phyloP scores from a whole-genome alignment of 2,888 invertebrate species.

The Gandaritis pyraliata region DNA sequence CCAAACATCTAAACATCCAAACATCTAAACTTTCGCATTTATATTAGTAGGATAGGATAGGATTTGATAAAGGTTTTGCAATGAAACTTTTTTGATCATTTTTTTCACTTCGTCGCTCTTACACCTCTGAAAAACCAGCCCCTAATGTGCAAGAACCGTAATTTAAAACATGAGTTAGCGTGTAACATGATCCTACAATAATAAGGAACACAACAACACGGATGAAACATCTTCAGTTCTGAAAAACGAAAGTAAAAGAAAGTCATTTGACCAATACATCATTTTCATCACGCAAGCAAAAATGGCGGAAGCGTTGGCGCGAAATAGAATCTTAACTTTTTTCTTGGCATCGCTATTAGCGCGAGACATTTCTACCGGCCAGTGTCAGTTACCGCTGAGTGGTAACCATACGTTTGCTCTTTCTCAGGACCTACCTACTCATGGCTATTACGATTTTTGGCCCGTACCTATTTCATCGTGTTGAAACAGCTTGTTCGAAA shows the following conservation, averaged over 20 bases:
- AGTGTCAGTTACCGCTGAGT: slow-evolving; percentile 57
- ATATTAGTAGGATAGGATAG: too few relatives aligned
- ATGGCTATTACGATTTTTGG: too few relatives aligned
- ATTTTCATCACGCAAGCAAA: slow-evolving; percentile 80
- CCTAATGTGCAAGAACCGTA: neutral
- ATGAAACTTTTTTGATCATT: too few relatives aligned
- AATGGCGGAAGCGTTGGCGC: slow-evolving; percentile 78
- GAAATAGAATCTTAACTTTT: slow-evolving; percentile 80
- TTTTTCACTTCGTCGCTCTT: too few relatives aligned
- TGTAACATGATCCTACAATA: slow-evolving; percentile 37
- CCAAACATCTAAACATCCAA: too few relatives aligned
- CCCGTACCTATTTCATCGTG: too few relatives aligned
- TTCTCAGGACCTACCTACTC: neutral
- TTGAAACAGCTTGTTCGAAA: too few relatives aligned
- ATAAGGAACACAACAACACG: slow-evolving; percentile 57
- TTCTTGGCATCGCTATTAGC: slow-evolving; percentile 65
- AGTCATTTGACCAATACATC: slow-evolving; percentile 76
- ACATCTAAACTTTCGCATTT: too few relatives aligned
- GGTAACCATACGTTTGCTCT: slow-evolving; percentile 12
- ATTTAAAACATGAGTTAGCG: slow-evolving; percentile 12
- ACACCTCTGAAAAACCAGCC: too few relatives aligned
- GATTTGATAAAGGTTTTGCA: too few relatives aligned
- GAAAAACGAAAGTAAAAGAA: slow-evolving; percentile 80
- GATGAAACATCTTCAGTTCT: slow-evolving; percentile 55
- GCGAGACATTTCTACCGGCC: slow-evolving; percentile 74